A percentile compares a stretch with the other conserved stretches of the same genome.
These are phyloP conservation scores for Capra hircus DNA, from an alignment of 2,113 vertebrate species.

Conservation along the genomic window DNA sequence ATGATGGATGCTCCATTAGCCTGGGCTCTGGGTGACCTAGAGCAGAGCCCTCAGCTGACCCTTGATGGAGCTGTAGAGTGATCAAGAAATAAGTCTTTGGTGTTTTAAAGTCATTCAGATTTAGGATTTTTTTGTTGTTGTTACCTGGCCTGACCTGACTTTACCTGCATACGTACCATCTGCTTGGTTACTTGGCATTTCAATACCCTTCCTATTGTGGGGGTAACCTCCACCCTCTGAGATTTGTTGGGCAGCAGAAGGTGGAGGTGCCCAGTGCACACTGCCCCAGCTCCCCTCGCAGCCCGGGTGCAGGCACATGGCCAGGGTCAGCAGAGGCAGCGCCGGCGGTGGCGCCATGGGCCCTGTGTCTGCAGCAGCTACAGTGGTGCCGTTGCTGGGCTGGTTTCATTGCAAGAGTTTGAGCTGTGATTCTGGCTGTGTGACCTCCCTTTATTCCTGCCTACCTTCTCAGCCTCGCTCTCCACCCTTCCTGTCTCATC, in stretches of 20 bases:
- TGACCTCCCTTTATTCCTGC: background rate
- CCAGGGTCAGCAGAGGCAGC: background rate
- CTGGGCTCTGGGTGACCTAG: background rate
- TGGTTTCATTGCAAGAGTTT: background rate
- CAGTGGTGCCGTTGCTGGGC: rapidly evolving
- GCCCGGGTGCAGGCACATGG: background rate
- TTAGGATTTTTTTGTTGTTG: background rate
- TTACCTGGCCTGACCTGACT: background rate
- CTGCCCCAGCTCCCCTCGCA: background rate
- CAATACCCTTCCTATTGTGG: background rate
- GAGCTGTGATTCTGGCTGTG: background rate
- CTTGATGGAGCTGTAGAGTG: background rate
- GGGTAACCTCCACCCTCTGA: background rate
- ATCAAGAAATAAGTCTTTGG: background rate
- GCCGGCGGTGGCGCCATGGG: rapidly evolving
- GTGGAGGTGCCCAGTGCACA: background rate
- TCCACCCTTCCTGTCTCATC: background rate
- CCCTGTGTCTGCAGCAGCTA: background rate
- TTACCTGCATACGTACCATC: background rate
- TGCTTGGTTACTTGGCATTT: background rate
- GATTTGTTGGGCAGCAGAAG: background rate
- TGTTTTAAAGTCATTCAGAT: background rate
- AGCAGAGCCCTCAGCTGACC: background rate
- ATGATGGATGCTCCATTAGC: background rate
- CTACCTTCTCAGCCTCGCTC: background rate